These are phyloP conservation scores for Xenopus laevis DNA, from an alignment of 2,113 vertebrate genomes.

Conservation along the genomic window DNA sequence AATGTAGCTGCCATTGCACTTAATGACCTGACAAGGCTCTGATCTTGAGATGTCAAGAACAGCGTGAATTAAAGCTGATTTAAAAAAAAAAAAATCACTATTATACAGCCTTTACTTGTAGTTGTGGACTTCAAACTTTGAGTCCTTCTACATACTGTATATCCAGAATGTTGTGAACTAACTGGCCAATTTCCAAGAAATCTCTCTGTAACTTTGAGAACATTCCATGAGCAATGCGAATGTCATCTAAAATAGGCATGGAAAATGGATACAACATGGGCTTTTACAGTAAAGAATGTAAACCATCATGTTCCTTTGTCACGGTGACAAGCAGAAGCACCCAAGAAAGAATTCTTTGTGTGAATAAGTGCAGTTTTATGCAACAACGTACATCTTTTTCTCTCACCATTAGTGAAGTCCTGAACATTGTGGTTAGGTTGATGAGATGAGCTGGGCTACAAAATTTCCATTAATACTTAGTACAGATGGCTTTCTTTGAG, in stretches of 20 bases:
- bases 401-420: not conserved
- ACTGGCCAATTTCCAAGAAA: slow-evolving; percentile 6
- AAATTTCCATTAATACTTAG: not conserved
- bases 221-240: slow-evolving; percentile 25
- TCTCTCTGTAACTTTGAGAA: slow-evolving; percentile 21
- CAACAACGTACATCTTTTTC: too few species aligned
- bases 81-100: too few species aligned
- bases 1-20: too few species aligned
- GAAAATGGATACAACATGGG: slow-evolving; percentile 36
- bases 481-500: not conserved
- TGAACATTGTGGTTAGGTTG: not conserved
- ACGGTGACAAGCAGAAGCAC: not conserved
- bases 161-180: not conserved
- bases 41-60: too few species aligned
- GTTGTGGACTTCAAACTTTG: not conserved
- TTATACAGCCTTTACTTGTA: not conserved
- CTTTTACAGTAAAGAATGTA: slow-evolving; percentile 10
- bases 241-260: slow-evolving; percentile 34
- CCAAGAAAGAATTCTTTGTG: not conserved
- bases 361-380: not conserved
- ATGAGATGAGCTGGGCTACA: not conserved
- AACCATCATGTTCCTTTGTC: slow-evolving; percentile 3
- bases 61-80: not conserved
- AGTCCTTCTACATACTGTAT: not conserved
- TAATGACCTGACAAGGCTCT: too few species aligned